phyloP scores from a whole-genome alignment of 2,797 vertebrate genomes.

The Ptychobarbus kaznakovi region DNA sequence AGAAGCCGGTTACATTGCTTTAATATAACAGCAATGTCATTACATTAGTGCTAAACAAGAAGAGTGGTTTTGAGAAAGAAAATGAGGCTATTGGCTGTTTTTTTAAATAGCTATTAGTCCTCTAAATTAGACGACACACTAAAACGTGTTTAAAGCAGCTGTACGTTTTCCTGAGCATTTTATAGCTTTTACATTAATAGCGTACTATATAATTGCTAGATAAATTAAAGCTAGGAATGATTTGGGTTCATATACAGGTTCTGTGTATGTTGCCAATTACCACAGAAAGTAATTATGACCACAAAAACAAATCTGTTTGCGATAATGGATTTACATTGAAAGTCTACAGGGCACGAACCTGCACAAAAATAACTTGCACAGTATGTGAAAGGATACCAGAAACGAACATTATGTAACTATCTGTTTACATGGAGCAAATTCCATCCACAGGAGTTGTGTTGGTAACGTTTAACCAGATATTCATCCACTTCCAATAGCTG shows the following conservation, averaged over 20 bases:
- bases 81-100: background rate
- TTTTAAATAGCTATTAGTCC: constrained; percentile 4
- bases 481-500: background rate
- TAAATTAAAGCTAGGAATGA: background rate
- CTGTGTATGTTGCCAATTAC: background rate
- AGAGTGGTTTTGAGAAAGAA: background rate
- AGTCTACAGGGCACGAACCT: background rate
- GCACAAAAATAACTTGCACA: background rate
- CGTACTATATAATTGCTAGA: background rate
- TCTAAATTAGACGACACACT: background rate
- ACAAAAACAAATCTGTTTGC: background rate
- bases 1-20: background rate
- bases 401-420: background rate
- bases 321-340: background rate
- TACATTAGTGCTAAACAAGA: background rate
- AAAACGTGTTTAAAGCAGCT: constrained; percentile 7
- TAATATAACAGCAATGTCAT: background rate
- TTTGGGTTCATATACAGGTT: background rate
- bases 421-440: background rate
- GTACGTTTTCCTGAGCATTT: background rate
- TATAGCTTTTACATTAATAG: background rate
- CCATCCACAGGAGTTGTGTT: background rate
- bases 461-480: background rate
- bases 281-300: background rate
- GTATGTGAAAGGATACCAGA: background rate